Evolutionary conservation across 1,140 invertebrate species (phyloP), one percentile per base, ranked within the genome.

Genomic region (Bombus confusus): DNA sequence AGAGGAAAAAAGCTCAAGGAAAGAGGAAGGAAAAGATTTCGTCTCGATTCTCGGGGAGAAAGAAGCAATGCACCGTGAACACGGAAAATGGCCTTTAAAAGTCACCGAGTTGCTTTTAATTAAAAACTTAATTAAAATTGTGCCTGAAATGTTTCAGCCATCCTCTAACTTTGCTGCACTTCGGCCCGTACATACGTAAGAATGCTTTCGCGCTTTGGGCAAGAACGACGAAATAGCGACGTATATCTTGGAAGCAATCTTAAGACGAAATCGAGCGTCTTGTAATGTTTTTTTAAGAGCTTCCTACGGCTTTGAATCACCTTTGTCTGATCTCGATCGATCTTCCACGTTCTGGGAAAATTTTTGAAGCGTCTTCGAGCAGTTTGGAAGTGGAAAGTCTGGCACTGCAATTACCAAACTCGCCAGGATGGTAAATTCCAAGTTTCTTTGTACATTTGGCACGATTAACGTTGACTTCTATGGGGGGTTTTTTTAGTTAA

Each of bases 111-210:
- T 41, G 8, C 22, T 73, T 81, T 81, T 57, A 57, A 80, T 68
- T 68, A 79, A 66, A 66, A 68, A 66, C 62, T 79, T 79, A 78
- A 78, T 78, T 78, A 78, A 78, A 78, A 78, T 25, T 15, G 76
- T 43, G n/a, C 4, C 18, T 31, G 37, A 43, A 78, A 41, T 31
- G 31, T 43, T 31, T 25, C 52, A n/a, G 10, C 31, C 25, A 13
- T 12, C 18, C 6, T 25, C 37, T 10, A 22, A n/a, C 41, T 73
- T n/a, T 28, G 39, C 9, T 52, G 72, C 72, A 34, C 15, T 34
- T 34, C 25, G 18, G 18, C 1, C 5, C 37, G 34, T 59, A 37
- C 28, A 31, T 31, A 28, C 39, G 59, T 43, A 41, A 78, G 9
- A n/a, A 41, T 52, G 34, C 6, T 52, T 25, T 39, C 13, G 12